Percentiles rank a stretch among this genome's conserved stretches.
These are phyloP conservation scores for Trisateles emortualis DNA, from an alignment of 2,888 invertebrate genomes.

Conservation along the genomic window DNA sequence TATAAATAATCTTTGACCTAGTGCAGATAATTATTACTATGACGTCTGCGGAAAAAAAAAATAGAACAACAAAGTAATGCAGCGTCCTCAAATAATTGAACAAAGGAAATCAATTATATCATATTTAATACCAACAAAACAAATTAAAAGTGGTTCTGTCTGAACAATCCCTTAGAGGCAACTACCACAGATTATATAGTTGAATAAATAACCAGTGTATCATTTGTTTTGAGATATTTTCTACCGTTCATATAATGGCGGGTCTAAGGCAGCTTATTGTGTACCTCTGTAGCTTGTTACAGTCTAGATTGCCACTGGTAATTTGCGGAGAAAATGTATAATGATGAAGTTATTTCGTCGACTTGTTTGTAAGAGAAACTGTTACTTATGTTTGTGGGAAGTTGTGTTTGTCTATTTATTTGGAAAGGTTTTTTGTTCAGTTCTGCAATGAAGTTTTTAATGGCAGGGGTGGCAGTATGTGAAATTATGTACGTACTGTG, in stretches of 20 bases:
- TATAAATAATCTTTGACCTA: too few species aligned
- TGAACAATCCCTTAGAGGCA: slow-evolving; percentile 10
- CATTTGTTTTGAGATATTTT: slow-evolving; percentile 20
- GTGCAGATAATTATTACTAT: too few species aligned
- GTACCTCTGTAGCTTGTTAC: slow-evolving; percentile 10
- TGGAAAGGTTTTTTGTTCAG: neutral
- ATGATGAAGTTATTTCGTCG: slow-evolving; percentile 30
- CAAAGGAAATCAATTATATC: too few species aligned
- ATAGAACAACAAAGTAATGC: too few species aligned
- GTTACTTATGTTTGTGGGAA: neutral
- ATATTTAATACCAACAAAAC: too few species aligned
- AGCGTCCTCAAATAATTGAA: too few species aligned
- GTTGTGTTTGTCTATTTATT: slow-evolving; percentile 10
- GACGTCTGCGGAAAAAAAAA: too few species aligned
- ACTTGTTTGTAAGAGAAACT: slow-evolving; percentile 3
- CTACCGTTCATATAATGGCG: slow-evolving; percentile 27
- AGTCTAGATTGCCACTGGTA: slow-evolving; percentile 13
- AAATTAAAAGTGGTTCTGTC: neutral
- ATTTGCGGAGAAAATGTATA: slow-evolving; percentile 41
- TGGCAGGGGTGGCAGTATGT: too few species aligned
- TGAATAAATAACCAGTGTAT: slow-evolving; percentile 31
- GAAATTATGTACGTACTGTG: too few species aligned
- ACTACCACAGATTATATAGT: slow-evolving; percentile 14
- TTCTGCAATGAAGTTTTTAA: too few species aligned
- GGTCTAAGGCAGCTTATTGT: slow-evolving; percentile 17